Base-by-base conservation (phyloP, 1,140 invertebrate genomes). In the Pogonomyrmex californicus region DNA sequence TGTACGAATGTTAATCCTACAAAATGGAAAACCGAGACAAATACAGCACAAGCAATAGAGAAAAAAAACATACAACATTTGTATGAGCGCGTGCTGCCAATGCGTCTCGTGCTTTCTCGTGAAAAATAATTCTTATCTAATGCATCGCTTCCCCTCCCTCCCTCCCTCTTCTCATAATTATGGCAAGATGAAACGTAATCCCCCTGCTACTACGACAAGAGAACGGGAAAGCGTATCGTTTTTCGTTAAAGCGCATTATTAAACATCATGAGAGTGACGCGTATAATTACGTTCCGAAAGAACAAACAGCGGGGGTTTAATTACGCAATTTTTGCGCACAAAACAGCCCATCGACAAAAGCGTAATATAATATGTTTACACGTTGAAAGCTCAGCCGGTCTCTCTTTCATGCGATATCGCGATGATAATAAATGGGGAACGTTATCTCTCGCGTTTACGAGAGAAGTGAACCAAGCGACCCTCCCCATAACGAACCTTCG, bases 301-400 rank as follows among this genome's bases (percentile, higher is more conserved):
- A 83, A 83, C 79, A 83, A 83, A 83, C 68, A 73, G 51, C 79
- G 54, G 54, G 38, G 70, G 79, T 83, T 73, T 83, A 83, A 83
- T 83, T 73, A 83, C 79, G 68, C 68, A 83, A 83, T 83, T 83
- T 83, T 83, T 83, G 79, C 41, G 65, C 68, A 60, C 68, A 73
- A 60, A 73, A 71, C 66, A 73, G 68, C 66, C 68, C 79, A 83
- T 73, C 79, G 79, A 73, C 79, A 73, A 83, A 73, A 83, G 79
- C 79, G 79, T 73, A 83, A 83, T 83, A 60, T 73, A 83, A 83
- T 83, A 83, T 70, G 79, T 83, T 83, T 83, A 83, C 54, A 60
- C 68, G 79, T 14, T 73, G 79, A 73, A 83, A 83, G 79, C 79
- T 17, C 9, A 66, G 68, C 68, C 41, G 54, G 54, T 73, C 79